Evolutionary conservation across 2,113 vertebrate species (phyloP).

Genomic region (Nannospalax galili): DNA sequence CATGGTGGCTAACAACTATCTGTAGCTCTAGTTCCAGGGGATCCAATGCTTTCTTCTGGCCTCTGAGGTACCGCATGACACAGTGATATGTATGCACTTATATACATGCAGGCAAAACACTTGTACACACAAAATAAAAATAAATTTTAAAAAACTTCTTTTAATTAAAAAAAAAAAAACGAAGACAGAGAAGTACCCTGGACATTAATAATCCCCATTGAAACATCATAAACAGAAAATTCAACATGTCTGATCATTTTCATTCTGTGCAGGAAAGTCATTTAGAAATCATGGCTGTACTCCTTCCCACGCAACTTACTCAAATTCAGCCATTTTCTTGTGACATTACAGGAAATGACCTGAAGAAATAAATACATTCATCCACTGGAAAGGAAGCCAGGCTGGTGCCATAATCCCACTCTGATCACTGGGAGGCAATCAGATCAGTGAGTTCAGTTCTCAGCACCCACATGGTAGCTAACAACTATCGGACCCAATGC

Average conservation of each 20-base stretch:
- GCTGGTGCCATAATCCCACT: too few species aligned
- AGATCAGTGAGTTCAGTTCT: background rate
- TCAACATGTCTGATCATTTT: background rate
- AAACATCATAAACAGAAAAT: background rate
- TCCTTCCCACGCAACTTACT: background rate
- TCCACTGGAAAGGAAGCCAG: background rate
- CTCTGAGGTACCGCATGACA: too few species aligned
- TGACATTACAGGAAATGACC: background rate
- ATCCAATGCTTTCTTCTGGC: too few species aligned
- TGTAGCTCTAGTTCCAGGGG: too few species aligned
- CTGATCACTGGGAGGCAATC: background rate
- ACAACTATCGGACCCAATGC: too few species aligned
- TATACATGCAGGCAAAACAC: too few species aligned
- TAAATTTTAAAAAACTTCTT: too few species aligned
- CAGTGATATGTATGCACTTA: too few species aligned
- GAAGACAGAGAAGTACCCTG: background rate
- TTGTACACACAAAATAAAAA: too few species aligned
- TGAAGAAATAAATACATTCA: background rate
- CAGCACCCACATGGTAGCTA: too few species aligned
- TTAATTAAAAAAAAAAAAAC: too few species aligned
- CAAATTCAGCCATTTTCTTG: constrained; percentile 12
- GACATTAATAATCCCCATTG: background rate
- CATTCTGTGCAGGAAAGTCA: background rate
- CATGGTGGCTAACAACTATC: too few species aligned
- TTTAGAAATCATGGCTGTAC: background rate